Evolutionary conservation across 2,113 vertebrate species (phyloP).

Genomic region (Daubentonia madagascariensis): DNA sequence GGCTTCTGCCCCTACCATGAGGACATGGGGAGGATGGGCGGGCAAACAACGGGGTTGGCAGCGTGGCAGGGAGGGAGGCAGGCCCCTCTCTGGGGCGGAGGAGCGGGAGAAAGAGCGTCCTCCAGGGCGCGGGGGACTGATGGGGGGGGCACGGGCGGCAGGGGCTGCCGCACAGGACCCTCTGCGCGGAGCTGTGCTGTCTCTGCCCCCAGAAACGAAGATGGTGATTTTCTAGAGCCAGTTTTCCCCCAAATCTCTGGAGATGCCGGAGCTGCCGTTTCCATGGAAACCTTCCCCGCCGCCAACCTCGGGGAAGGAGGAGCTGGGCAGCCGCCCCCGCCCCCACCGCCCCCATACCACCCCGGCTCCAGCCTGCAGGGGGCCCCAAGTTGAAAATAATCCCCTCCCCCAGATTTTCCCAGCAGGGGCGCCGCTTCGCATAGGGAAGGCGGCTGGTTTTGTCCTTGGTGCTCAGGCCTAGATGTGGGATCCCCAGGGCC

Average conservation of each 20-base stretch:
- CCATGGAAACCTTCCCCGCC: conserved; percentile 82
- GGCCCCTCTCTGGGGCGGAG: not conserved
- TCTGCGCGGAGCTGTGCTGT: not conserved
- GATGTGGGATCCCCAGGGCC: not conserved
- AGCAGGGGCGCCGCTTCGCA: not conserved
- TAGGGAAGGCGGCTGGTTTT: not conserved
- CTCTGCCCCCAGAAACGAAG: conserved; percentile 20
- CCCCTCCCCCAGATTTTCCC: conserved; percentile 48
- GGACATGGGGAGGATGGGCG: not conserved
- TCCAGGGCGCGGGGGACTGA: not conserved
- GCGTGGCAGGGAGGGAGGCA: not conserved
- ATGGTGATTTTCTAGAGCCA: conserved; percentile 71
- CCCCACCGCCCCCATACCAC: not conserved
- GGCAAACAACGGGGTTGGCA: not conserved
- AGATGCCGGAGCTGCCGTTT: conserved; percentile 79
- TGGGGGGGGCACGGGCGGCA: not conserved
- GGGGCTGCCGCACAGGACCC: not conserved
- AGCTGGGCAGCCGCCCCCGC: not conserved
- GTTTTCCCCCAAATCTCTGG: conserved; percentile 73
- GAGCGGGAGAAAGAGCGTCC: not conserved
- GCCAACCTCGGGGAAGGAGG: not conserved
- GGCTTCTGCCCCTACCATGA: not conserved
- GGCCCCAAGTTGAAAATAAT: conserved; percentile 51
- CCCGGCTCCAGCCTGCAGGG: conserved; percentile 30
- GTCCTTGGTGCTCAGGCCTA: not conserved